Evolutionary conservation across 2,888 invertebrate species (phyloP).

Genomic region (Cecidostiba fungosa): DNA sequence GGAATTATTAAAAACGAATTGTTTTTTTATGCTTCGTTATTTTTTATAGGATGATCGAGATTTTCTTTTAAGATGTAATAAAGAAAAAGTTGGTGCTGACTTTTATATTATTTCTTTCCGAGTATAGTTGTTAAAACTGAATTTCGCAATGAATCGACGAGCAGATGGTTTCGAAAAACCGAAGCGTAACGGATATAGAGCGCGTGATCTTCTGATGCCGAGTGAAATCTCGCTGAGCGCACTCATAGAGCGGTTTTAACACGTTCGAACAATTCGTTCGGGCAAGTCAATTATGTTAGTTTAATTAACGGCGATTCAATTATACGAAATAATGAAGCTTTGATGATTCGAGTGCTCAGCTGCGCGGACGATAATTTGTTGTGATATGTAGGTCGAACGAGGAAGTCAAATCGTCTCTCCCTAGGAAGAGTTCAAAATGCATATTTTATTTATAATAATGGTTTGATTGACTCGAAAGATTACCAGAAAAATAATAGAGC

Average conservation of each 20-base stretch:
- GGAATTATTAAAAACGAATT: not conserved
- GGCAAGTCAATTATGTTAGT: conserved; percentile 33
- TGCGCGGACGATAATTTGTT: conserved; percentile 28
- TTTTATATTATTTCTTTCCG: not conserved
- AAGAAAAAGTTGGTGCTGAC: not conserved
- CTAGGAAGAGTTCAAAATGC: no score
- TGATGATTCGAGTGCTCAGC: conserved; percentile 20
- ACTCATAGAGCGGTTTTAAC: conserved; percentile 3
- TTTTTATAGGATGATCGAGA: not conserved
- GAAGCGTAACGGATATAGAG: not conserved
- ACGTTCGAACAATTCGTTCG: conserved; percentile 41
- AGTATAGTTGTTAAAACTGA: not conserved
- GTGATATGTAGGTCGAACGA: conserved; percentile 27
- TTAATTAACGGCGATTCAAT: conserved; percentile 52
- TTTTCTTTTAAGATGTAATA: not conserved
- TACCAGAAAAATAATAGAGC: no score
- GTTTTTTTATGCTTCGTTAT: not conserved
- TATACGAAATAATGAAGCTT: conserved; percentile 52
- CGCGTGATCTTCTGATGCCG: not conserved
- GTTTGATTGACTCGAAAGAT: no score
- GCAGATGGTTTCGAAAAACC: not conserved
- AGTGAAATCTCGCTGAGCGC: conserved; percentile 16
- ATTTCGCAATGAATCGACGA: not conserved
- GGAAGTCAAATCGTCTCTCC: conserved; percentile 28
- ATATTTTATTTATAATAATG: no score